phyloP scores from a whole-genome alignment of 2,113 vertebrate genomes.

The Oriolus oriolus region DNA sequence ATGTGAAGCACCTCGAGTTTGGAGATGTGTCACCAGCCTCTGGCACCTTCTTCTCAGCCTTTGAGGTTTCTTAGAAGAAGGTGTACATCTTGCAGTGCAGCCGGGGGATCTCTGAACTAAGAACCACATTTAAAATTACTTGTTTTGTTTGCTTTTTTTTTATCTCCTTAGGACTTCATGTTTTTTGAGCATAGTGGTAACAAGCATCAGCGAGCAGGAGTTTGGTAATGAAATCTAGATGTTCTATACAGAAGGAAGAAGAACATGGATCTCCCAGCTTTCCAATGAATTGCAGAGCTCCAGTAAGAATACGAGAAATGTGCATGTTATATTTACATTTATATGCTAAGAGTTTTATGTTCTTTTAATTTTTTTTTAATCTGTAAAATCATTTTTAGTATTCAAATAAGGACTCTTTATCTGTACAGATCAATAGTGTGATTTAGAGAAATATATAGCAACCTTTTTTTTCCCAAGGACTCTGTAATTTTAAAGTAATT shows the following conservation, averaged over 20 bases:
- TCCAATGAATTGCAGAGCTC: neutral
- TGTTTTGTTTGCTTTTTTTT: conserved; percentile 10
- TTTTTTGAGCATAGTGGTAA: conserved; percentile 77
- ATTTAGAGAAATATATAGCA: neutral
- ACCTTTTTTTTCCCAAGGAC: neutral
- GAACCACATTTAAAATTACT: neutral
- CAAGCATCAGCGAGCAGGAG: neutral
- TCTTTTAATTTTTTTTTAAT: neutral
- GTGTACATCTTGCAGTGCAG: neutral
- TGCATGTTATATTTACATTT: neutral
- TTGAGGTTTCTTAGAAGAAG: neutral
- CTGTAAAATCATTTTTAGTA: neutral
- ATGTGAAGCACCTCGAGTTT: neutral
- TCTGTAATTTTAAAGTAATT: neutral
- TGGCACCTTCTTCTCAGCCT: neutral
- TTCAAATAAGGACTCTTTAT: neutral
- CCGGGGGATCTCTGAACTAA: neutral
- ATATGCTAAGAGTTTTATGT: neutral
- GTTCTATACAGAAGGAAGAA: neutral
- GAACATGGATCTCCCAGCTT: neutral
- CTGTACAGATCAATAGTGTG: neutral
- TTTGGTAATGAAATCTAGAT: neutral
- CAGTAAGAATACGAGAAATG: neutral
- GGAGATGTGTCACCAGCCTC: neutral
- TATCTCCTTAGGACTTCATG: conserved; percentile 83